A percentile compares a stretch with the other conserved stretches of the same genome.
These are phyloP conservation scores for Strigamia crassipes DNA, from an alignment of 2,888 invertebrate genomes.

Conservation along the genomic window DNA sequence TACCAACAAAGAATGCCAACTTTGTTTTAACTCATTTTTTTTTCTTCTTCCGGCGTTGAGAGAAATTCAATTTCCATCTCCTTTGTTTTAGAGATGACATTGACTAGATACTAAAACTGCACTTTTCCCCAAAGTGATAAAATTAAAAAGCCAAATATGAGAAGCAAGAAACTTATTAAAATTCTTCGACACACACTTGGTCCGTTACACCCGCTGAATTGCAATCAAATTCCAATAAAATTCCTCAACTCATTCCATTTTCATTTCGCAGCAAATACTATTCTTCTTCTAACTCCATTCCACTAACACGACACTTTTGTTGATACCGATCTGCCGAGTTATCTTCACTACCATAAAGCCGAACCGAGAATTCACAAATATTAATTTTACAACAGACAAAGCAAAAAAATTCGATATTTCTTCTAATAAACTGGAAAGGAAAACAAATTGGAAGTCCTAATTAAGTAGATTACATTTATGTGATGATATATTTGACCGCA, in stretches of 20 bases:
- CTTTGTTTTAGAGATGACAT: neutral
- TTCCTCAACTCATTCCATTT: neutral
- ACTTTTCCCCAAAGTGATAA: neutral
- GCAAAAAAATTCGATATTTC: no score
- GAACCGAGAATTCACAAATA: no score
- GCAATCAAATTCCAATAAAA: neutral
- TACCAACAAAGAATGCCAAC: neutral
- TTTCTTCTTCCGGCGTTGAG: neutral
- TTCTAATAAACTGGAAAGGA: no score
- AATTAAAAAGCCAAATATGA: neutral
- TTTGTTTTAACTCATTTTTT: neutral
- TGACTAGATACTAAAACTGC: neutral
- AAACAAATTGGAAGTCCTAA: no score
- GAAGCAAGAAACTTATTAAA: neutral
- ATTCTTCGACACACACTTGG: neutral
- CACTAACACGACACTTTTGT: neutral
- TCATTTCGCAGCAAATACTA: neutral
- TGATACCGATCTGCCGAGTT: neutral
- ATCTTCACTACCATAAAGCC: no score
- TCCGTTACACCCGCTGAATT: neutral
- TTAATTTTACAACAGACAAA: no score
- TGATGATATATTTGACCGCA: no score
- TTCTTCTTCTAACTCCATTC: neutral
- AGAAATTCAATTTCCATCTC: neutral
- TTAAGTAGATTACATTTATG: no score